phyloP scores from a whole-genome alignment of 2,113 vertebrate species.

The Lepidothrix coronata region DNA sequence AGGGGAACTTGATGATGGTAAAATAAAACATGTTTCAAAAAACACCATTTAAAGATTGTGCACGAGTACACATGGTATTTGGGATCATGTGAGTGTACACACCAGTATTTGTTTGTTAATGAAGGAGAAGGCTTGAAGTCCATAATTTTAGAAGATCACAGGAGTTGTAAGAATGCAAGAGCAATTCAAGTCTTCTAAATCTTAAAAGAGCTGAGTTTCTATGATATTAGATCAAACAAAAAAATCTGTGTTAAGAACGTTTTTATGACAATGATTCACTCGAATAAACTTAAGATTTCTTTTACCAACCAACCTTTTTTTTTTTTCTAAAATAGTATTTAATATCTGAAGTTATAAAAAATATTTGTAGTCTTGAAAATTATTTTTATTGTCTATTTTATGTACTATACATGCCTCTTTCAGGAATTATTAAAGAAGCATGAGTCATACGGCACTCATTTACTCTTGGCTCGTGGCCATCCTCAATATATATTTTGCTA shows the following conservation, averaged over 20 bases:
- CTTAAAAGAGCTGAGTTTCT: constrained; percentile 51
- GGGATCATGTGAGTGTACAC: background rate
- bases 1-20: background rate
- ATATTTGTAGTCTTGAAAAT: constrained; percentile 79
- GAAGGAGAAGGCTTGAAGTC: constrained; percentile 28
- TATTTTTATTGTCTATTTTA: constrained; percentile 73
- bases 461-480: constrained; percentile 49
- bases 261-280: constrained; percentile 63
- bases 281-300: constrained; percentile 61
- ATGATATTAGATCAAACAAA: constrained; percentile 59
- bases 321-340: constrained; percentile 74
- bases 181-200: constrained; percentile 41
- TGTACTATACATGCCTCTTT: constrained; percentile 68
- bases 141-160: constrained; percentile 33
- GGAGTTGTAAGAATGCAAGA: constrained; percentile 39
- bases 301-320: constrained; percentile 59
- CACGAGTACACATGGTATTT: background rate
- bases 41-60: background rate
- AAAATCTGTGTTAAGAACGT: constrained; percentile 55
- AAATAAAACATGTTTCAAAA: background rate
- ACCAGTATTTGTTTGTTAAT: background rate
- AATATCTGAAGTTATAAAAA: constrained; percentile 80
- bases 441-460: constrained; percentile 61
- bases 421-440: constrained; percentile 71
- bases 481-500: constrained; percentile 68